These are phyloP conservation scores for Tetanocera ferruginea DNA, from an alignment of 2,888 invertebrate genomes.

Conservation along the genomic window DNA sequence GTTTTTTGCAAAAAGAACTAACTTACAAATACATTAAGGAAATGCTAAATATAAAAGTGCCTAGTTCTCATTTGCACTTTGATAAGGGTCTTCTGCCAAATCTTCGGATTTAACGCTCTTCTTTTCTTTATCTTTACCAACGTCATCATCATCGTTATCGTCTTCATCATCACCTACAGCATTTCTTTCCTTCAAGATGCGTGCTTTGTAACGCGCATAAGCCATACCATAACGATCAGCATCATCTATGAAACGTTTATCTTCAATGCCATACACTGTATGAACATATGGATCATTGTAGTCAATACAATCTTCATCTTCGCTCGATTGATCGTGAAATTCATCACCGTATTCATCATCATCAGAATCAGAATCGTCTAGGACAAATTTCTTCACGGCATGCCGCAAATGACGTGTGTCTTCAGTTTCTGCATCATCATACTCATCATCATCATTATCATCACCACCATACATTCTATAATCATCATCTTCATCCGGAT, in stretches of 20 bases:
- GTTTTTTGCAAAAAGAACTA: too few species aligned
- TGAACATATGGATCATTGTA: conserved; percentile 68
- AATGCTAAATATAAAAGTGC: conserved; percentile 3
- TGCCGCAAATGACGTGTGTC: conserved; percentile 75
- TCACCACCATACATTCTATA: conserved; percentile 69
- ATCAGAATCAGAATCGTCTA: conserved; percentile 53
- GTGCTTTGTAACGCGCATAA: conserved; percentile 79
- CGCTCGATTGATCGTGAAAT: conserved; percentile 51
- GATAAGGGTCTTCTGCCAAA: conserved; percentile 42
- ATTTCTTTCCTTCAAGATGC: conserved; percentile 59
- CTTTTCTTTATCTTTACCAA: conserved; percentile 30
- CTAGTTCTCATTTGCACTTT: conserved; percentile 42
- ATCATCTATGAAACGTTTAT: conserved; percentile 70
- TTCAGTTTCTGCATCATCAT: conserved; percentile 71
- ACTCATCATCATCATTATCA: conserved; percentile 73
- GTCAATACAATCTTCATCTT: conserved; percentile 57
- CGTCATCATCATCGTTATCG: conserved; percentile 43
- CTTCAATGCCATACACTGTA: conserved; percentile 66
- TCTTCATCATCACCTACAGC: conserved; percentile 44
- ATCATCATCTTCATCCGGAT: conserved; percentile 79
- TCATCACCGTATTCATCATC: conserved; percentile 42
- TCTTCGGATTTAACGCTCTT: conserved; percentile 28
- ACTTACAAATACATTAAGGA: neutral
- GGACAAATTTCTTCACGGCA: conserved; percentile 72
- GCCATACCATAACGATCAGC: conserved; percentile 75